Evolutionary conservation across 1,140 invertebrate species (phyloP), one percentile per base, ranked within the genome.

Genomic region (Micrasema longulum): DNA sequence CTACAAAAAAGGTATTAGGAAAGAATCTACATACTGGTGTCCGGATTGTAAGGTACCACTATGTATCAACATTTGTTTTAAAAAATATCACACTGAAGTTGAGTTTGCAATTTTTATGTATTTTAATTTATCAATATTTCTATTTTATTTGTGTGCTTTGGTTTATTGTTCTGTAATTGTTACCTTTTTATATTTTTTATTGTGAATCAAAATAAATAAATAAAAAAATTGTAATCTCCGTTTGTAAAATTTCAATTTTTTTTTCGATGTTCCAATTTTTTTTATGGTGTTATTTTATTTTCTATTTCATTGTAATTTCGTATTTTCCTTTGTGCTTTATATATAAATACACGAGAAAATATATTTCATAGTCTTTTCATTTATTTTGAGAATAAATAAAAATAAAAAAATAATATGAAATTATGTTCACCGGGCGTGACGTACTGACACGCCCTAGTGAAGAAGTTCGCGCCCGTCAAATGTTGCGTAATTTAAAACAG

Each of bases 281-380:
- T 69, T 53, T 64, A 11, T 45, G 36, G 18, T 14, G n/a, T n/a
- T n/a, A n/a, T n/a, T n/a, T n/a, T n/a, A n/a, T n/a, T n/a, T n/a
- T n/a, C n/a, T n/a, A n/a, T 7, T 50, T 50, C 47, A 7, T 50
- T 50, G 62, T 45, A 43, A 43, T 66, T 66, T 45, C 20, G 35
- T 66, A 47, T 66, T 66, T 66, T 66, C 12, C 63, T 66, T 66
- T 66, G 23, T 26, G 22, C 63, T 66, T 43, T 45, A 66, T 45
- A 66, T 57, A 66, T 66, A 45, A 66, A 66, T 66, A 66, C 60
- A 66, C 41, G 41, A 66, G 41, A 62, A 62, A 38, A 62, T 62
- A 66, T 66, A 66, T 66, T 66, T 66, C 35, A 66, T 66, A 66
- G 57, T 26, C 47, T 66, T 66, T 66, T 66, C 63, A 66, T 66